These are phyloP conservation scores for Xylota segnis DNA, from an alignment of 2,888 invertebrate genomes.

Conservation along the genomic window DNA sequence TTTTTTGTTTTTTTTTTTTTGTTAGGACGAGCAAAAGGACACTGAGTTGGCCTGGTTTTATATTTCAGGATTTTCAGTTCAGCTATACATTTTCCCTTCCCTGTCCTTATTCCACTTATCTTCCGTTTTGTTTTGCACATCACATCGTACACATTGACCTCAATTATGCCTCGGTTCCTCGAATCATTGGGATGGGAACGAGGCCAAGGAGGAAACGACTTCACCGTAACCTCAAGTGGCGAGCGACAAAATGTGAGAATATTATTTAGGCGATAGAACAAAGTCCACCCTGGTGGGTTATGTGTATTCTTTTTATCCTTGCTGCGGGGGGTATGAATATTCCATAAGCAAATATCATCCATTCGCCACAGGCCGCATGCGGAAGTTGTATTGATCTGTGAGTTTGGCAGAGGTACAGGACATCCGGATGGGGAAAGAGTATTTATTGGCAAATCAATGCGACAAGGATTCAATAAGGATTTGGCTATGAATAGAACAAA, in stretches of 20 bases:
- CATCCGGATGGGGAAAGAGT: conserved; percentile 4
- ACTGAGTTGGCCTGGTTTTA: conserved; percentile 33
- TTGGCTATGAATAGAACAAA: conserved; percentile 34
- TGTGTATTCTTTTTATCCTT: conserved; percentile 6
- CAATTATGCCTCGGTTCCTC: conserved; percentile 18
- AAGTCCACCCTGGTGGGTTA: conserved; percentile 1
- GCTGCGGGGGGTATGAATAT: conserved; percentile 27
- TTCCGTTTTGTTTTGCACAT: conserved; percentile 9
- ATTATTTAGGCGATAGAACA: conserved; percentile 9
- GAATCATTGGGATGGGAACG: not conserved
- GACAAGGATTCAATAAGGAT: conserved; percentile 18
- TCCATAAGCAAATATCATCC: conserved; percentile 39
- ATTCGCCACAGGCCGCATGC: conserved; percentile 34
- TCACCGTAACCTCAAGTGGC: conserved; percentile 6
- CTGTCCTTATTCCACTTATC: not conserved
- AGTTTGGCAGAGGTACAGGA: conserved; percentile 31
- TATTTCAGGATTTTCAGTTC: not conserved
- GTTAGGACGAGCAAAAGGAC: not conserved
- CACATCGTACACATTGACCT: conserved; percentile 32
- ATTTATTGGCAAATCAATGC: conserved; percentile 43
- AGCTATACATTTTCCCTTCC: not conserved
- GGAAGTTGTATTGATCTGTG: conserved; percentile 40
- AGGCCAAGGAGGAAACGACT: conserved; percentile 7
- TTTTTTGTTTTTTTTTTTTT: too few relatives aligned
- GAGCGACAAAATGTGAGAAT: conserved; percentile 22